Evolutionary conservation across 2,888 invertebrate species (phyloP), one percentile per base, ranked within the genome.

Genomic region (Lycocerus yunnanus): DNA sequence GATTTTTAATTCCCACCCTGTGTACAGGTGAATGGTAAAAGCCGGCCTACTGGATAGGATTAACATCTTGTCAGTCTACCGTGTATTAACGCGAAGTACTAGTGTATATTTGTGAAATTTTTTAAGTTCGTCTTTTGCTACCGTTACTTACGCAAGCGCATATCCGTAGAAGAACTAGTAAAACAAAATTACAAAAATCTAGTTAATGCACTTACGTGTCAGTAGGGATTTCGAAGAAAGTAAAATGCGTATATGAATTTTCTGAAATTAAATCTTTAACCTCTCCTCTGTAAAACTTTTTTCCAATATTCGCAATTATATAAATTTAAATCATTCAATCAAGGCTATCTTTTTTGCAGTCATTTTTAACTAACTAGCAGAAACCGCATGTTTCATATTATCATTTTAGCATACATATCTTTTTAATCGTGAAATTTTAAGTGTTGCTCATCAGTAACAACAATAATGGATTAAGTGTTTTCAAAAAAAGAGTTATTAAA

Each of bases 21-120:
- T 80, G 79, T 78, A 76, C 80, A 82, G 83, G 85, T 84, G 85
- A 85, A 82, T 81, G 85, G 84, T 72, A 81, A 79, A 78, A 77
- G 76, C 79, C 81, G 78, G 79, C 80, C 80, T 80, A 72, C 80
- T 79, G 77, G 81, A 82, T 80, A 81, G 79, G 18, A 63, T 63
- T 80, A 78, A 80, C 81, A 74, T 79, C 80, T 78, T 76, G 80
- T 82, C 83, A 85, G 84, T 84, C 79, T 81, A 78, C 79, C 83
- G 82, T 80, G 79, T 81, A 82, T 82, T 82, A 81, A 82, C 78
- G 77, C 79, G 83, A 84, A 84, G 83, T 83, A 81, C 83, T 81
- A 82, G 80, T 80, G 77, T 74, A 73, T 58, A 68, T 77, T 73
- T 69, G 73, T 72, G 77, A 72, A 69, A 69, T 77, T 76, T 43